Conservation (phyloP, 2,888 invertebrate genomes). For the Hypselothyrea guttata region DNA sequence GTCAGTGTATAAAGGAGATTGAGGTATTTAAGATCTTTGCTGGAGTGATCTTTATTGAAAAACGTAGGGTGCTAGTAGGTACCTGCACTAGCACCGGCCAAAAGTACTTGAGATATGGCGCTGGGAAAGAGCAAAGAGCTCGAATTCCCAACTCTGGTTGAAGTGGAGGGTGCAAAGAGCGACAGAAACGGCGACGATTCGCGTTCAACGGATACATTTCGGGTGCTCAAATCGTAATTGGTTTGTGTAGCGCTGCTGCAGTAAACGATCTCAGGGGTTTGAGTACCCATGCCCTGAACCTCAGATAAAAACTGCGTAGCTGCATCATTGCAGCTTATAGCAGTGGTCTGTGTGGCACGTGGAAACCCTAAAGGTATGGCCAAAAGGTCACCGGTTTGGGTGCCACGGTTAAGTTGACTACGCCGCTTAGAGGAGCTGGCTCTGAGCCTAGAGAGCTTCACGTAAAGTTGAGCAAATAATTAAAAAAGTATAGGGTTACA, state of each 20-base stretch:
- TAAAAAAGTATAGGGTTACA: slow-evolving; percentile 10
- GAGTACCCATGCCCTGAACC: slow-evolving; percentile 14
- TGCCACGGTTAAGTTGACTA: slow-evolving; percentile 70
- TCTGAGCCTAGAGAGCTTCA: slow-evolving; percentile 48
- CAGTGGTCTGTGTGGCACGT: slow-evolving; percentile 77
- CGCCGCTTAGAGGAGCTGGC: slow-evolving; percentile 30
- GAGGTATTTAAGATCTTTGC: slow-evolving; percentile 14
- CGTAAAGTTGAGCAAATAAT: slow-evolving; percentile 33
- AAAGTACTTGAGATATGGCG: slow-evolving; percentile 72
- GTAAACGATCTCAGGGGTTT: slow-evolving; percentile 11
- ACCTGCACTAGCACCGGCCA: slow-evolving; percentile 72
- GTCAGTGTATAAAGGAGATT: no score
- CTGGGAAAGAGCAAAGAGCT: slow-evolving; percentile 73
- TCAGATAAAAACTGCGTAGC: slow-evolving; percentile 19
- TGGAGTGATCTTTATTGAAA: slow-evolving; percentile 11
- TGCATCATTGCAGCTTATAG: slow-evolving; percentile 31
- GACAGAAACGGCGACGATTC: slow-evolving; percentile 68
- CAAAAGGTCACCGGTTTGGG: slow-evolving; percentile 74
- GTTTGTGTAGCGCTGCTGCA: slow-evolving; percentile 38
- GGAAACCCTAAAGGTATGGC: slow-evolving; percentile 69
- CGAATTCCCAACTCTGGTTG: slow-evolving; percentile 45
- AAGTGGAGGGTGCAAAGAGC: slow-evolving; percentile 52
- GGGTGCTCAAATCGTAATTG: slow-evolving; percentile 20
- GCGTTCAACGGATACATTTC: slow-evolving; percentile 49
- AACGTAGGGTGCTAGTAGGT: slow-evolving; percentile 18